Evolutionary conservation across 2,888 invertebrate species (phyloP), one percentile per base, ranked within the genome.

Genomic region (Pseudococcus longispinus): DNA sequence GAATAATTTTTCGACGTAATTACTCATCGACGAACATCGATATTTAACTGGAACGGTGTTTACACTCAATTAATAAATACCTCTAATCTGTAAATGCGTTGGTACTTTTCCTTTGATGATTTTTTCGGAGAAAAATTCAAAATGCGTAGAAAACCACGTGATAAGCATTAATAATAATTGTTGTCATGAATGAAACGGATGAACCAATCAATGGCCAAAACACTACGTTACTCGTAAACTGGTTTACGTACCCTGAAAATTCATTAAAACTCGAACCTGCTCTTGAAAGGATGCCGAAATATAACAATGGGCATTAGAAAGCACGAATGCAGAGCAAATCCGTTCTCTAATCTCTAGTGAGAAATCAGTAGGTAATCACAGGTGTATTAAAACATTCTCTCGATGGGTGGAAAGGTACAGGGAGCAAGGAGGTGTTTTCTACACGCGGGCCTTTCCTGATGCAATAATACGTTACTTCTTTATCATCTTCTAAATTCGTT

Each of bases 71-170:
- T 23, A 60, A 0, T 60, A 70, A 4, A 9, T 37, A 37, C 37
- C 37, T 37, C 37, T 37, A 29, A 70, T 70, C 15, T 0, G 15
- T 20, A 70, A 32, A n/a, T 20, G 29, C 77, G 20, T 8, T 42
- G n/a, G 77, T 80, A 80, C 20, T 42, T 80, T 80, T 80, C 77
- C 77, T 80, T 80, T 42, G 77, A 80, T 80, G 77, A 80, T 80
- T 42, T 37, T 37, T 80, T 20, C 5, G 74, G 11, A 20, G 23
- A 37, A n/a, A 80, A 80, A 80, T 37, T 42, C 29, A 29, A 80
- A 80, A 80, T 80, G 77, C 77, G 77, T 42, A 80, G 42, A 80
- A 80, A n/a, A 42, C 42, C 32, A 20, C 37, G 77, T 80, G 77
- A 80, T 80, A 80, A 80, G 42, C 77, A 80, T 42, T 32, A 32